Evolutionary conservation across 2,113 vertebrate genomes (phyloP).

Genomic region (Vulpes lagopus): DNA sequence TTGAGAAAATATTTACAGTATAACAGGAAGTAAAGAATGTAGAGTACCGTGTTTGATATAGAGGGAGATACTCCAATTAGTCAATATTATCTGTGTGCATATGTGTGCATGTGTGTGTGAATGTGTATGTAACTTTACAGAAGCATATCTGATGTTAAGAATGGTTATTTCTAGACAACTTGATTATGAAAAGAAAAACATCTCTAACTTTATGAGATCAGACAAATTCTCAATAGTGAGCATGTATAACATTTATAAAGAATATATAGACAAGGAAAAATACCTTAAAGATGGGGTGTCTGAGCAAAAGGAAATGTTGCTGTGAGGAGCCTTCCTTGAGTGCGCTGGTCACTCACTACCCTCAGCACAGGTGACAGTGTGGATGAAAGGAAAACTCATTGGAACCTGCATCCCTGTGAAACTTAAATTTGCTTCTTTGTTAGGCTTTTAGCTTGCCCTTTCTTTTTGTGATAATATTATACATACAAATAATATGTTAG

Average conservation of each 20-base stretch:
- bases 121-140: background rate
- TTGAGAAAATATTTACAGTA: slow-evolving; percentile 15
- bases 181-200: background rate
- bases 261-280: background rate
- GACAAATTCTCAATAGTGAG: background rate
- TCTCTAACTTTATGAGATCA: background rate
- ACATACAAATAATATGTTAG: background rate
- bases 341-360: too few species aligned
- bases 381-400: background rate
- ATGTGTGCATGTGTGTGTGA: background rate
- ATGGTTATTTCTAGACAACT: background rate
- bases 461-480: background rate
- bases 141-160: background rate
- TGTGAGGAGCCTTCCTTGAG: background rate
- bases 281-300: background rate
- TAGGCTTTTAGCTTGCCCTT: background rate
- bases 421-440: background rate
- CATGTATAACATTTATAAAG: background rate
- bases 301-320: background rate
- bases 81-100: background rate
- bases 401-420: background rate
- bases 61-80: background rate
- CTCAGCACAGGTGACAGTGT: background rate
- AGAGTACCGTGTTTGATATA: background rate
- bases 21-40: background rate